Evolutionary conservation across 2,888 invertebrate genomes (phyloP), one percentile per base, ranked within the genome.

Genomic region (Taenaris catops): DNA sequence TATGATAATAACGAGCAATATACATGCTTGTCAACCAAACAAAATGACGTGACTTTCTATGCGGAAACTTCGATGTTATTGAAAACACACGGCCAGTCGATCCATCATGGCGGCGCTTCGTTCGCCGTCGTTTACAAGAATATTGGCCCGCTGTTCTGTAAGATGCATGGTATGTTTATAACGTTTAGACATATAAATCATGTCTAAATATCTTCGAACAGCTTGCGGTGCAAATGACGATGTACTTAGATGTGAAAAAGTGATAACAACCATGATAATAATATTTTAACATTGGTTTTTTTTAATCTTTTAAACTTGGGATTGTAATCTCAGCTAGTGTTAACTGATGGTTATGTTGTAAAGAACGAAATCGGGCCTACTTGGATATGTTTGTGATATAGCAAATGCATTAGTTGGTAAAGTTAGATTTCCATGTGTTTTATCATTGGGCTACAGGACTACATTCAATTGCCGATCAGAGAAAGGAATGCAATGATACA

Each of bases 31-130:
- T 37, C 44, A 38, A 38, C 38, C 34, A 34, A 35, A 34, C 48
- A 41, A 50, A 51, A 55, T 49, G 53, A 49, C 40, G 38, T 41
- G 31, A 45, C 55, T 63, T 58, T 63, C 63, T 60, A 57, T 31
- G 25, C 48, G 57, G 63, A 63, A 53, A 53, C 43, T 38, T 41
- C 29, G 27, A 40, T 43, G 35, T 48, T 51, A 51, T 49, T 49
- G 49, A 48, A 51, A 49, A 46, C 40, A 41, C 40, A 12, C 31
- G 32, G 39, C 38, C 41, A 25, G 40, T 26, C 47, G 44, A 53
- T 53, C 53, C 46, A 53, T 53, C 51, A 53, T 35, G 9, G 25
- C 36, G 42, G 46, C 41, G 44, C 44, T 41, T 42, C 37, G 44
- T 34, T 27, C 37, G 38, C 43, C 37, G 38, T 48, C 44, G 42